Conservation (phyloP, 2,888 invertebrate species). For the Macrosoma leucophasiata region DNA sequence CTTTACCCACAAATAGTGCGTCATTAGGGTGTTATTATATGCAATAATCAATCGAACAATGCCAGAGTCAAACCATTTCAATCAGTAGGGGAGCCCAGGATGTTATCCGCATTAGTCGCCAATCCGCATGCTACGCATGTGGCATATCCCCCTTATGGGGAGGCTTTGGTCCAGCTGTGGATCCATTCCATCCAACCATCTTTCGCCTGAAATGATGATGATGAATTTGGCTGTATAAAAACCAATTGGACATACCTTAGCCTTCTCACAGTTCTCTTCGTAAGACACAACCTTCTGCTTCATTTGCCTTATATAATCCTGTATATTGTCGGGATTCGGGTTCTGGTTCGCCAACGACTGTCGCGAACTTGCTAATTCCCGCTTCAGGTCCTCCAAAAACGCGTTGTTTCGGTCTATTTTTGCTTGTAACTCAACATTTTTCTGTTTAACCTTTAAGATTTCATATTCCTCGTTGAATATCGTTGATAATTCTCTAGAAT, state of each 20-base stretch:
- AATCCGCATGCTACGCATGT: too few species aligned
- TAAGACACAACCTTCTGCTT: constrained; percentile 56
- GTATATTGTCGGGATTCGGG: constrained; percentile 52
- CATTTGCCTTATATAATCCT: constrained; percentile 52
- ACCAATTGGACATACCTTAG: constrained; percentile 39
- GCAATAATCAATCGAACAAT: too few species aligned
- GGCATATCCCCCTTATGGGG: too few species aligned
- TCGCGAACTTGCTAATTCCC: constrained; percentile 47
- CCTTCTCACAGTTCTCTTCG: constrained; percentile 53
- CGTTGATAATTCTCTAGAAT: constrained; percentile 38
- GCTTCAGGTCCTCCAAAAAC: constrained; percentile 42
- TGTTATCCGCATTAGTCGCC: too few species aligned
- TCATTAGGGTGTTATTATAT: too few species aligned
- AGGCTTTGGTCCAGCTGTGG: too few species aligned
- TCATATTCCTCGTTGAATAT: constrained; percentile 53
- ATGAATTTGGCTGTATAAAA: too few species aligned
- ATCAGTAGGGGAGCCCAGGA: too few species aligned
- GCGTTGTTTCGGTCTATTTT: constrained; percentile 54
- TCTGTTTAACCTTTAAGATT: constrained; percentile 52
- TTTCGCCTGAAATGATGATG: too few species aligned
- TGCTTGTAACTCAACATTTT: constrained; percentile 44
- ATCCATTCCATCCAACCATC: too few species aligned
- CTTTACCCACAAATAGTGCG: too few species aligned
- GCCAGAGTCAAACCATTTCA: too few species aligned
- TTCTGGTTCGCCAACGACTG: constrained; percentile 36